Evolutionary conservation across 2,797 vertebrate genomes (phyloP).

Genomic region (Takifugu rubripes): DNA sequence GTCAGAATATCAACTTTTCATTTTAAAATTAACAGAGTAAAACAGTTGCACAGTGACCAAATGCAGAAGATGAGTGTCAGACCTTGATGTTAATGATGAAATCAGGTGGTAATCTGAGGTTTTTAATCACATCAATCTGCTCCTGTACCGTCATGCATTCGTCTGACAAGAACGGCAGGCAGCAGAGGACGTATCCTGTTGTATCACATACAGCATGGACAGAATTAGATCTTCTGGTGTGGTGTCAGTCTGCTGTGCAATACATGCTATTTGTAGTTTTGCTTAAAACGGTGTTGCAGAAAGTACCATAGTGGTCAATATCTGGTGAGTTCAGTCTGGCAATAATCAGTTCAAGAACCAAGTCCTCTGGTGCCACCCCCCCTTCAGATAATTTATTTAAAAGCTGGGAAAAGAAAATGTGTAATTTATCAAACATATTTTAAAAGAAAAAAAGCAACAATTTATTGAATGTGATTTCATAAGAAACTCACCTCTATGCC

Average conservation of each 20-base stretch:
- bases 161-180: slow-evolving; percentile 85
- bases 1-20: neutral
- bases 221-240: neutral
- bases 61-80: slow-evolving; percentile 37
- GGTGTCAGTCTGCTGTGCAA: neutral
- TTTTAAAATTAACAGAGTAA: neutral
- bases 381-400: slow-evolving; percentile 78
- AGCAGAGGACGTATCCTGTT: slow-evolving; percentile 91
- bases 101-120: slow-evolving; percentile 83
- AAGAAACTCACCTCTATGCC: slow-evolving; percentile 77
- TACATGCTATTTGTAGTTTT: neutral
- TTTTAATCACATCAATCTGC: slow-evolving; percentile 86
- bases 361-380: slow-evolving; percentile 79
- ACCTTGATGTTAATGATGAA: slow-evolving; percentile 97
- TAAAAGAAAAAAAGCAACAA: neutral
- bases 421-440: neutral
- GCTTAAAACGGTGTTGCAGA: neutral
- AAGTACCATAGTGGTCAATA: slow-evolving; percentile 87
- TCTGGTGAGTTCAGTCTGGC: slow-evolving; percentile 81
- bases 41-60: neutral
- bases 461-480: neutral
- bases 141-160: slow-evolving; percentile 76
- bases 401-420: slow-evolving; percentile 70
- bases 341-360: slow-evolving; percentile 81
- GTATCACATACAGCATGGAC: slow-evolving; percentile 18